A percentile compares a stretch with the other conserved stretches of the same genome.
Evolutionary conservation across 2,113 vertebrate species (phyloP).

Genomic region (Nothoprocta perdicaria): DNA sequence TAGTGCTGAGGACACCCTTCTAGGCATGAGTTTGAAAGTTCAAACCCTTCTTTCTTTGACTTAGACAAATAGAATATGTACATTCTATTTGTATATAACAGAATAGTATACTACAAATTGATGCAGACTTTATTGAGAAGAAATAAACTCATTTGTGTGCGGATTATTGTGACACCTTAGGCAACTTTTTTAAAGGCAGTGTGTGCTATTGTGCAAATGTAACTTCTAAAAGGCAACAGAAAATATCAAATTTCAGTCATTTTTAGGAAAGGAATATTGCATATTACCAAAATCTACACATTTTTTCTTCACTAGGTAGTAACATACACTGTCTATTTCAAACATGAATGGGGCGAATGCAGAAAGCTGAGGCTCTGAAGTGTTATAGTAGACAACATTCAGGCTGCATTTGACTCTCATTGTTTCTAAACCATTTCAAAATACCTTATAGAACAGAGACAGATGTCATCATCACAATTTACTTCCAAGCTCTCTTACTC

Average conservation of each 20-base stretch:
- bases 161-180: background rate
- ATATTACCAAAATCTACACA: background rate
- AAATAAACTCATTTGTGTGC: background rate
- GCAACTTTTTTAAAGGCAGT: background rate
- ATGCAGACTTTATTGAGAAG: background rate
- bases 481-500: background rate
- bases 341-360: background rate
- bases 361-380: background rate
- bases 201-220: background rate
- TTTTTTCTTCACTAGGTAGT: background rate
- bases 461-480: background rate
- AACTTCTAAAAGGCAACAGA: background rate
- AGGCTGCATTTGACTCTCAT: background rate
- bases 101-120: background rate
- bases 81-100: background rate
- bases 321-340: background rate
- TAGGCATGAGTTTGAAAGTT: background rate
- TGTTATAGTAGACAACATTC: background rate
- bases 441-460: background rate
- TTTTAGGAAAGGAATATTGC: background rate
- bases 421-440: background rate
- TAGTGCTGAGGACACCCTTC: background rate
- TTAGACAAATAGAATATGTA: background rate
- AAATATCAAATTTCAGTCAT: background rate
- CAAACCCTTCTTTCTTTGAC: background rate